A percentile compares a stretch with the other conserved stretches of the same genome.
phyloP scores from a whole-genome alignment of 2,797 vertebrate species.

The Coregonus sp. region DNA sequence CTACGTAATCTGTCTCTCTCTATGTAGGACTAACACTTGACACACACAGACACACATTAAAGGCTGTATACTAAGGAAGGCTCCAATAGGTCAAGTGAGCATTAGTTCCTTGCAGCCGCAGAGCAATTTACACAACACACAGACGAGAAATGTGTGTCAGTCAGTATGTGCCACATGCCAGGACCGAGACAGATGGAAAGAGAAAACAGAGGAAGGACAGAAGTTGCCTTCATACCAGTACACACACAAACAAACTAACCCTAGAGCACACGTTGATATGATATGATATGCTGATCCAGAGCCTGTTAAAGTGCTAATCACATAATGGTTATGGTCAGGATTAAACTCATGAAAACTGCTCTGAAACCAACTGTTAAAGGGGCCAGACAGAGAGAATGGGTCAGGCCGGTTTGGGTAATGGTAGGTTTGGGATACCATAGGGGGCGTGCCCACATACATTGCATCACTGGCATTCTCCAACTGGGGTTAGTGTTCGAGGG shows the following conservation, averaged over 20 bases:
- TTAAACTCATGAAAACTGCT: constrained; percentile 49
- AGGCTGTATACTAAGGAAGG: background rate
- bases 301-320: constrained; percentile 33
- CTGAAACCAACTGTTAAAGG: constrained; percentile 58
- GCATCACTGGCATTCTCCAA: constrained; percentile 58
- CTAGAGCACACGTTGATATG: background rate
- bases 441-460: constrained; percentile 61
- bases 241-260: constrained; percentile 4
- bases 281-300: too few relatives aligned
- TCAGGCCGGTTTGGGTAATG: background rate
- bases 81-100: constrained; percentile 4
- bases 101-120: background rate
- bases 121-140: background rate
- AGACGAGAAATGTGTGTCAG: background rate
- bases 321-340: constrained; percentile 52
- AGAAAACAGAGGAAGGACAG: background rate
- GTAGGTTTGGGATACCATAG: constrained; percentile 22
- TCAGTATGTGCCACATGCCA: constrained; percentile 1
- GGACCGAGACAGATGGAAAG: constrained; percentile 15
- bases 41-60: background rate
- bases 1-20: background rate
- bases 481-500: constrained; percentile 63
- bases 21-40: background rate
- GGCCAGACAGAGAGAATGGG: background rate
- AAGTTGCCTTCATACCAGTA: constrained; percentile 14